phyloP scores from a whole-genome alignment of 1,140 invertebrate genomes.

The Bombus polaris region DNA sequence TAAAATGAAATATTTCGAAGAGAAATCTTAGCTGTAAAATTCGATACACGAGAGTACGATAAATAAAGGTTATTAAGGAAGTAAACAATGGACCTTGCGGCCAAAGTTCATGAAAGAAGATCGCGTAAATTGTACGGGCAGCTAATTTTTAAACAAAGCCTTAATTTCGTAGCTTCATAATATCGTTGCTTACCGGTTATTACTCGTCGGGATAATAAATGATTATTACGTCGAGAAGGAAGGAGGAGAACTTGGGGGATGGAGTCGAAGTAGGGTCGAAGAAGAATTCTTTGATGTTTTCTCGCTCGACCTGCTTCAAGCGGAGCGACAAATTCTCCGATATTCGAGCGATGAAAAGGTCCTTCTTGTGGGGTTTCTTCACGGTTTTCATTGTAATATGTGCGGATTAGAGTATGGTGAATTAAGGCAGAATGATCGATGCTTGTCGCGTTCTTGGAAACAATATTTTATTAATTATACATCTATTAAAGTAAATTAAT shows the following conservation, averaged over 20 bases:
- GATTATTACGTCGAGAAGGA: slow-evolving; percentile 76
- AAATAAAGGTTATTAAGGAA: not conserved
- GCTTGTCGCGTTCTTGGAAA: not conserved
- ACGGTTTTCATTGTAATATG: not conserved
- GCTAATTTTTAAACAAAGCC: slow-evolving; percentile 83
- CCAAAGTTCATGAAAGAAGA: slow-evolving; percentile 68
- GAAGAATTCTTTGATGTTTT: slow-evolving; percentile 79
- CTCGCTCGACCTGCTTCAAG: slow-evolving; percentile 75
- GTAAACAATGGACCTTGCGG: slow-evolving; percentile 47
- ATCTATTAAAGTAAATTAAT: not conserved
- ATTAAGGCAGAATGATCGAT: too few species aligned
- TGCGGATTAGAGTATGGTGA: not conserved
- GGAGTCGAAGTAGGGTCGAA: slow-evolving; percentile 37
- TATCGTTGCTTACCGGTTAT: slow-evolving; percentile 74
- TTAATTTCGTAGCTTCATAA: slow-evolving; percentile 78
- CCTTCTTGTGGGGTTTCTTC: slow-evolving; percentile 55
- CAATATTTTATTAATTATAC: not conserved
- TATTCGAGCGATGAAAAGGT: slow-evolving; percentile 82
- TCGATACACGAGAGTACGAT: not conserved
- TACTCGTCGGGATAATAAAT: slow-evolving; percentile 80
- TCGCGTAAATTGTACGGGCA: slow-evolving; percentile 31
- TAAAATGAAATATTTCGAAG: too few species aligned
- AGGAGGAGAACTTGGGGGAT: slow-evolving; percentile 9
- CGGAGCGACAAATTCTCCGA: slow-evolving; percentile 83
- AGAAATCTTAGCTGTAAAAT: not conserved